Evolutionary conservation across 2,113 vertebrate species (phyloP), one percentile per base, ranked within the genome.

Genomic region (Aspiorhynchus laticeps): DNA sequence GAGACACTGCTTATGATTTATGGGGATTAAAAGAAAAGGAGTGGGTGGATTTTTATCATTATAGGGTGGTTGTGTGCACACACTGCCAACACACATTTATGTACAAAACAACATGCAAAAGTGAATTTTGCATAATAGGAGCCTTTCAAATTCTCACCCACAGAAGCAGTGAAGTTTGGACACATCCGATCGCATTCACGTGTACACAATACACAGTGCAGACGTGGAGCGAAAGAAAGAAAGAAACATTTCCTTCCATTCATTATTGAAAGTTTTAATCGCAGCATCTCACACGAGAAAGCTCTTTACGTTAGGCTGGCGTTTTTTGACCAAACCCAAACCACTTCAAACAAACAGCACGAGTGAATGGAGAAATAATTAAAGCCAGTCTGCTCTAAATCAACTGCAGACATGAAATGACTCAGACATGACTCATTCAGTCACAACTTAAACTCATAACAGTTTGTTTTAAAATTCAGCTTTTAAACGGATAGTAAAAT

Each of bases 231-330:
- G 41, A 90, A 85, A 88, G 14, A 33, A 85, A 88, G 14, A 41
- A 87, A 76, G 26, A 53, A 86, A 89, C 84, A 82, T 79, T 92
- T 91, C 87, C 90, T 88, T 84, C 88, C 74, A 80, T 90, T 92
- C 88, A 88, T 85, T 63, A 79, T 38, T 82, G 88, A 87, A 87
- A 48, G 88, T 61, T 81, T 77, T 82, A 87, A 76, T 85, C 85
- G 74, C 81, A 78, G 17, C 73, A 76, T 65, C 63, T 87, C 83
- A 85, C 87, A 59, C 14, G 75, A 80, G 67, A 59, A 48, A 53
- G 31, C 43, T 41, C 43, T 78, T 65, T 79, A 33, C 7, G 6
- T 65, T 73, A 0, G 7, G 69, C 33, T 73, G 69, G 33, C 33
- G 19, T 73, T 33, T 36, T 21, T 73, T 3, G 33, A 67, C 84